Percentiles rank a stretch among this genome's conserved stretches.
Conservation (phyloP, 2,113 vertebrate species). For the Mirza zaza region DNA sequence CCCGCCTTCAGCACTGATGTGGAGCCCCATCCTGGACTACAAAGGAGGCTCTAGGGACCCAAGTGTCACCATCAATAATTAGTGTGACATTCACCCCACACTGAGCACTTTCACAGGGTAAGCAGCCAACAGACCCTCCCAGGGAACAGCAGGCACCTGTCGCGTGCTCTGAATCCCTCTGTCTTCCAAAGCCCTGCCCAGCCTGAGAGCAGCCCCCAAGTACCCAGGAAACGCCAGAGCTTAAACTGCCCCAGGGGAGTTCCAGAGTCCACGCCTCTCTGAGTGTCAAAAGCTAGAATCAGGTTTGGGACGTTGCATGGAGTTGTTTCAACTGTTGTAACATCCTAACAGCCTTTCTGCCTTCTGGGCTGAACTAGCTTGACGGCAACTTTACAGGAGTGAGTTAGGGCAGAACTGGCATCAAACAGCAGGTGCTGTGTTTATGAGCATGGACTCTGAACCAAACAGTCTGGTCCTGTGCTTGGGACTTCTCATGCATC, state of each 20-base stretch:
- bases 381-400: background rate
- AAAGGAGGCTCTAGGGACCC: background rate
- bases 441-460: background rate
- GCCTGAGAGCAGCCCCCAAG: background rate
- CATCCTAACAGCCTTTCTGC: background rate
- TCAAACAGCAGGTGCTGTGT: background rate
- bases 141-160: background rate
- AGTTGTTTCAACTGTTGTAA: background rate
- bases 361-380: background rate
- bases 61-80: background rate
- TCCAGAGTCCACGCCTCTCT: background rate
- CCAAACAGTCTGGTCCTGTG: rapidly evolving
- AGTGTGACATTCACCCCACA: background rate
- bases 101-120: background rate
- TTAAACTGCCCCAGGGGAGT: background rate
- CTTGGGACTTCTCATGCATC: background rate
- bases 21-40: background rate
- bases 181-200: too few relatives aligned
- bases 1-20: background rate
- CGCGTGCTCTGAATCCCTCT: background rate
- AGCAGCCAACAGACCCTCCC: background rate
- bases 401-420: background rate
- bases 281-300: background rate
- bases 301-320: background rate
- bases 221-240: background rate